Evolutionary conservation across 2,888 invertebrate species (phyloP).

Genomic region (Torymus tubicola): DNA sequence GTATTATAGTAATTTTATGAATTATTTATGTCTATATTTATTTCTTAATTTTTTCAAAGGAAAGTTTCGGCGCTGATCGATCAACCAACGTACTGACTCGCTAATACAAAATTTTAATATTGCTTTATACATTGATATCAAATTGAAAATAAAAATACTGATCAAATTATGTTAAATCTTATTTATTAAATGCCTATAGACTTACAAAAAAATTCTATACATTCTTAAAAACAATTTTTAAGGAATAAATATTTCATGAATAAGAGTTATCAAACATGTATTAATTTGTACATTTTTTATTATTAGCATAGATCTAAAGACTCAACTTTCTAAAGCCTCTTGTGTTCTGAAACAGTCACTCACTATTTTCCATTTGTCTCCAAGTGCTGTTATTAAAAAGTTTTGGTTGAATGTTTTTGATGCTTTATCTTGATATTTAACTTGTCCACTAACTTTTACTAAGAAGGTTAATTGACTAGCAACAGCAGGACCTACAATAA

Average conservation of each 20-base stretch:
- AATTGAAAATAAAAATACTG: slow-evolving; percentile 69
- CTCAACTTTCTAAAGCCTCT: slow-evolving; percentile 73
- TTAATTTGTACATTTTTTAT: slow-evolving; percentile 7
- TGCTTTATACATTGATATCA: slow-evolving; percentile 75
- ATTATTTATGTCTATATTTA: slow-evolving; percentile 75
- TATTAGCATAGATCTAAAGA: not conserved
- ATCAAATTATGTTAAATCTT: slow-evolving; percentile 42
- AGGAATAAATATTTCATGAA: not conserved
- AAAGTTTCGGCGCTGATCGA: slow-evolving; percentile 68
- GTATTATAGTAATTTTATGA: slow-evolving; percentile 74
- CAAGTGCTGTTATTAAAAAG: slow-evolving; percentile 91
- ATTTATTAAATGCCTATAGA: slow-evolving; percentile 38
- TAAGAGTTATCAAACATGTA: not conserved
- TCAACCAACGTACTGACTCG: slow-evolving; percentile 73
- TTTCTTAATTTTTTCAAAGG: slow-evolving; percentile 71
- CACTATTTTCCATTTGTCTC: slow-evolving; percentile 95
- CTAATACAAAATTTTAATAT: slow-evolving; percentile 73
- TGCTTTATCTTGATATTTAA: slow-evolving; percentile 82
- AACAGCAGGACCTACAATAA: slow-evolving; percentile 83
- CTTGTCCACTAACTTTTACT: slow-evolving; percentile 89
- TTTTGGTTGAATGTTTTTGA: slow-evolving; percentile 88
- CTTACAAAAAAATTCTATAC: slow-evolving; percentile 17
- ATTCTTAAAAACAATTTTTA: not conserved
- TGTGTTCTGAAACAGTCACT: slow-evolving; percentile 92
- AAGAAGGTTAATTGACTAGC: slow-evolving; percentile 88